phyloP scores from a whole-genome alignment of 2,888 invertebrate genomes.

The Tenthredo livida region DNA sequence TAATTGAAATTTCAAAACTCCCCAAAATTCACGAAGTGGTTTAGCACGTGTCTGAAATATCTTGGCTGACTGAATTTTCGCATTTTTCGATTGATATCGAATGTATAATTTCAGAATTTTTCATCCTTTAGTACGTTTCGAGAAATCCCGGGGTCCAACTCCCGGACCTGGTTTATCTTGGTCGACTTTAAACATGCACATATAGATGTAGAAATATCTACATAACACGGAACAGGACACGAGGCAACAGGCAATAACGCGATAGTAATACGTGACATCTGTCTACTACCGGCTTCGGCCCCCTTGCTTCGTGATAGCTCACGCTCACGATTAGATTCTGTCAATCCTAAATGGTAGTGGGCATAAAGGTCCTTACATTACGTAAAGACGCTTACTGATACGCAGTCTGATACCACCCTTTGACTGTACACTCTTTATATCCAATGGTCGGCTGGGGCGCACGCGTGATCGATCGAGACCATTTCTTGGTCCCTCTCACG shows the following conservation, averaged over 20 bases:
- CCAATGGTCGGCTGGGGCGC: constrained; percentile 16
- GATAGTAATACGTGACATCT: neutral
- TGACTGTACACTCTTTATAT: constrained; percentile 23
- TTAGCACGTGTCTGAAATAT: neutral
- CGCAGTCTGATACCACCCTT: neutral
- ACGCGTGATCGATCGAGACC: constrained; percentile 36
- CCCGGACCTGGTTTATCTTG: neutral
- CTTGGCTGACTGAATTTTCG: neutral
- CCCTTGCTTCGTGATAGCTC: neutral
- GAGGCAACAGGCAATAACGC: neutral
- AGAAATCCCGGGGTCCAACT: neutral
- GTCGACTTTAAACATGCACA: neutral
- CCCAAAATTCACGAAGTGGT: neutral
- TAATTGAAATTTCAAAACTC: neutral
- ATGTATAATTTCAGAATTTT: neutral
- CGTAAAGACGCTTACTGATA: neutral
- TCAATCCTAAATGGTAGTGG: neutral
- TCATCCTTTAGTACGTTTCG: neutral
- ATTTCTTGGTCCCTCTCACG: constrained; percentile 17
- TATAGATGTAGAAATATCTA: neutral
- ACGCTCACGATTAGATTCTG: neutral
- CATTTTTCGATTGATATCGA: neutral
- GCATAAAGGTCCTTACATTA: neutral
- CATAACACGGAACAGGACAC: neutral
- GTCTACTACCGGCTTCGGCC: neutral